A percentile compares a stretch with the other conserved stretches of the same genome.
These are phyloP conservation scores for Python bivittatus DNA, from an alignment of 2,113 vertebrate genomes.

Conservation along the genomic window DNA sequence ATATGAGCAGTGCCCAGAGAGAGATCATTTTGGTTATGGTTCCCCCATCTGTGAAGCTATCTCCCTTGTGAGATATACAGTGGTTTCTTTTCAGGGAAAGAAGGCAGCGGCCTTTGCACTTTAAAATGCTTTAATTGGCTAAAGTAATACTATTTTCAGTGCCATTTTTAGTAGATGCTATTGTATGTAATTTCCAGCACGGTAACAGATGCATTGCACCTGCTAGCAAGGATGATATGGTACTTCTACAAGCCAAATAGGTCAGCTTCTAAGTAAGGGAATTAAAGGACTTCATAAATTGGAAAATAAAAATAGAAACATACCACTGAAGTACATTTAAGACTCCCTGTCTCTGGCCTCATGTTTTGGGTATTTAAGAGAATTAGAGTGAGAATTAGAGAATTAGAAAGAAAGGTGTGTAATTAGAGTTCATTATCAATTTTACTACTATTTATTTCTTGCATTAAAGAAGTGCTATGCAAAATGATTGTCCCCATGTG, in stretches of 20 bases:
- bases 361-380: not conserved
- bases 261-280: not conserved
- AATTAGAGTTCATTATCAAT: not conserved
- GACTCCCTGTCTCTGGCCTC: not conserved
- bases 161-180: not conserved
- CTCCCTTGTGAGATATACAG: not conserved
- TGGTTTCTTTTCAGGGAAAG: not conserved
- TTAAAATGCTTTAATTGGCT: not conserved
- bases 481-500: not conserved
- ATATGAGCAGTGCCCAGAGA: not conserved
- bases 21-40: not conserved
- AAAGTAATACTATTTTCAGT: not conserved
- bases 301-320: conserved; percentile 1
- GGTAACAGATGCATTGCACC: not conserved
- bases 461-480: not conserved
- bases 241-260: not conserved
- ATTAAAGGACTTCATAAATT: not conserved
- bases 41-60: not conserved
- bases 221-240: not conserved
- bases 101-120: not conserved
- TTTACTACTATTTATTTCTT: not conserved
- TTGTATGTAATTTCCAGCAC: not conserved
- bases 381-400: not conserved
- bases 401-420: not conserved
- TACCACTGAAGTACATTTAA: not conserved